Evolutionary conservation across 2,797 vertebrate genomes (phyloP), one percentile per base, ranked within the genome.

Genomic region (Xenentodon cancila): DNA sequence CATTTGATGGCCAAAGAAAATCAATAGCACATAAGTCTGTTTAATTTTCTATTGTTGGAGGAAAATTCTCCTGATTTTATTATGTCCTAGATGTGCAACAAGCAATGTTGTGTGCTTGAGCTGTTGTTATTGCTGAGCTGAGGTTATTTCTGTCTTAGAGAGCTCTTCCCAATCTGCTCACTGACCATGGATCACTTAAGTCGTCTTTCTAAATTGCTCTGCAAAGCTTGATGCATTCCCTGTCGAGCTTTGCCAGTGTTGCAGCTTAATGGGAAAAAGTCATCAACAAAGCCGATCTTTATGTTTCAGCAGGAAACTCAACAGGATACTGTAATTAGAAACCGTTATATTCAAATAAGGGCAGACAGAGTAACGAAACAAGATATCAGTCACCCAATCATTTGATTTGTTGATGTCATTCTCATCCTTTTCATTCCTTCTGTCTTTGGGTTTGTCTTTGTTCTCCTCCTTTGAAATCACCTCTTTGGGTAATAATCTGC

Each of bases 401-500:
- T 66, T 59, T 49, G 3, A 50, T 73, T 56, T 65, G 53, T 59
- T 25, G 44, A 34, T 18, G n/a, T 1, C 46, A 56, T 56, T 77
- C 5, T 4, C 7, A 4, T 13, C 47, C 32, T 54, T 48, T 52
- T 50, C 3, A 13, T 57, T 21, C 52, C 7, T 46, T 5, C 16
- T 1, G 19, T 44, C 32, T 30, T 3, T 53, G 19, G 51, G 30
- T 70, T 60, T 71, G 43, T 73, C 58, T 79, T 64, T 50, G 70
- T 59, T 7, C 61, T 50, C 68, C 63, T 76, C 66, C 49, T 74
- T 71, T 82, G 77, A 79, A 90, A 86, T 81, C 81, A 88, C 85
- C 87, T 89, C 81, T 64, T 57, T 51, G 59, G 73, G 73, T 90
- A 91, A 92, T 90, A 82, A 91, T 88, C 81, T 68, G 53, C 69